These are phyloP conservation scores for Sinella curviseta DNA, from an alignment of 1,140 invertebrate genomes.

Conservation along the genomic window DNA sequence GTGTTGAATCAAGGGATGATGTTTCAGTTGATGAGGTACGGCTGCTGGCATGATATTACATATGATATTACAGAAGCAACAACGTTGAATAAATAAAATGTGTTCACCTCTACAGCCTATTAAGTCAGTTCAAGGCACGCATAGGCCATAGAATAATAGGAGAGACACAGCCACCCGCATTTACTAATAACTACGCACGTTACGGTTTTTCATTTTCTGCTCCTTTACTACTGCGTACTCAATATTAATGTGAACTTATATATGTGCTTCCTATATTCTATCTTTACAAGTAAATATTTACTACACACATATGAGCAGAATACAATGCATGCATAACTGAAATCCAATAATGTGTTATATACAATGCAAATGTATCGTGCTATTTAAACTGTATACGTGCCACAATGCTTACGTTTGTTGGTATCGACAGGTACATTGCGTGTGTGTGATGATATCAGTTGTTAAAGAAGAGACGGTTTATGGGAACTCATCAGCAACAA, in stretches of 20 bases:
- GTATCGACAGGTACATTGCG: neutral
- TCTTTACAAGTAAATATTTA: too few relatives aligned
- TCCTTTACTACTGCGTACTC: too few relatives aligned
- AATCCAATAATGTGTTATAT: neutral
- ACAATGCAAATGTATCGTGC: too few relatives aligned
- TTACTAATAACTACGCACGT: neutral
- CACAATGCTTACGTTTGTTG: conserved; percentile 3
- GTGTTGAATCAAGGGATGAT: conserved; percentile 1
- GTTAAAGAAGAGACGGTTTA: conserved; percentile 1
- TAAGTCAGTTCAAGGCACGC: conserved; percentile 21
- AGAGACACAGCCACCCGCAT: neutral
- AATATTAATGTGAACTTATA: neutral
- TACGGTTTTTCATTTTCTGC: too few relatives aligned
- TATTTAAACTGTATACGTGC: too few relatives aligned
- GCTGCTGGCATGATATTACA: conserved; percentile 1
- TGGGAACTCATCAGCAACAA: conserved; percentile 15
- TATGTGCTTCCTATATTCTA: too few relatives aligned
- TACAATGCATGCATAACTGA: neutral
- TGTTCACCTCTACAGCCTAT: conserved; percentile 20
- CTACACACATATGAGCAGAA: too few relatives aligned
- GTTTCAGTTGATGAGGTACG: conserved; percentile 14
- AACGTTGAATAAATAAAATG: neutral
- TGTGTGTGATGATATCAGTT: neutral
- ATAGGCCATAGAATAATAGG: neutral
- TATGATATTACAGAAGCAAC: neutral